phyloP scores from a whole-genome alignment of 2,797 vertebrate genomes.

The Merluccius polli region DNA sequence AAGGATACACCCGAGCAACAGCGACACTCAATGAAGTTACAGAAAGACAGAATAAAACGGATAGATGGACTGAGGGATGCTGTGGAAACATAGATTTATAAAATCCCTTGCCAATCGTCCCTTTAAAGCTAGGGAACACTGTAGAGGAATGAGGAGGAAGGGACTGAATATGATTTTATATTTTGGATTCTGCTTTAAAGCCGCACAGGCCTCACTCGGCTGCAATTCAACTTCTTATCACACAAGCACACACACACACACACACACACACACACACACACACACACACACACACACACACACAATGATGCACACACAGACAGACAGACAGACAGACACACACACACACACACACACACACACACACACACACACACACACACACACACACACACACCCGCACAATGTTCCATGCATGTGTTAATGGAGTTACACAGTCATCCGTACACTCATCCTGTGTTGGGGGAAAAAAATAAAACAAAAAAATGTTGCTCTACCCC shows the following conservation, averaged over 20 bases:
- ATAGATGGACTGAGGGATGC: constrained; percentile 22
- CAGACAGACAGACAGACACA: no score
- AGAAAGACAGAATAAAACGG: constrained; percentile 26
- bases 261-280: not conserved
- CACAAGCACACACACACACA: not conserved
- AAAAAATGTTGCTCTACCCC: constrained; percentile 24
- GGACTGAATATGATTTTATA: constrained; percentile 11
- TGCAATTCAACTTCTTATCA: not conserved
- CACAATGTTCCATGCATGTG: no score
- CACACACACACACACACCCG: not conserved
- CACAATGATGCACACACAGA: no score
- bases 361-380: no score
- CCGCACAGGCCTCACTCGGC: not conserved
- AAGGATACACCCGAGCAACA: constrained; percentile 3
- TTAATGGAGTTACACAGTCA: no score
- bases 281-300: no score
- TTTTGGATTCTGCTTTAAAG: not conserved
- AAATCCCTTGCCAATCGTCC: not conserved
- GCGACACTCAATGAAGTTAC: constrained; percentile 19
- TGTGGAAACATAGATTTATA: constrained; percentile 6
- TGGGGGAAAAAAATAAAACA: not conserved
- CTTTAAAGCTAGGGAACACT: not conserved
- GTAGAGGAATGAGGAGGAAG: constrained; percentile 29
- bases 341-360: no score
- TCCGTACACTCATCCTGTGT: not conserved